Evolutionary conservation across 2,797 vertebrate species (phyloP), one percentile per base, ranked within the genome.

Genomic region (Gallirallus australis): DNA sequence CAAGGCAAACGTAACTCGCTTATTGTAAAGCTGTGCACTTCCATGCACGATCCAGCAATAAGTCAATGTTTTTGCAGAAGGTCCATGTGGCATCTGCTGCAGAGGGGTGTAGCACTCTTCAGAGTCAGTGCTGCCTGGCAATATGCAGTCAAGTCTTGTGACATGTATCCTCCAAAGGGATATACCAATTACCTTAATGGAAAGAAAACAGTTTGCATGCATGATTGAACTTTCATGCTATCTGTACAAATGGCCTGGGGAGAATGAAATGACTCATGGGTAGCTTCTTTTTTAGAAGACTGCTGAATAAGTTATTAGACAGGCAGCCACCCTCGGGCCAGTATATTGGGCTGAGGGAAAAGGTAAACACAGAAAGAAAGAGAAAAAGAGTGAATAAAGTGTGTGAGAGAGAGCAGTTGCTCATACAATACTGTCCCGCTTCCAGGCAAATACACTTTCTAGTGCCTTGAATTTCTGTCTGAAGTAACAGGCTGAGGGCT

Each of bases 141-240:
- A 77, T 82, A 48, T 25, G 18, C 50, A 54, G n/a, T 39, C 57
- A 39, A 39, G 60, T 6, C 65, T 28, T 28, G n/a, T 30, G 56
- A 65, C 61, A 71, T 78, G 69, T 75, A 88, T 47, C 59, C 63
- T 82, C 19, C 9, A 39, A 88, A 92, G 61, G n/a, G 33, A 53
- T 78, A 73, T 16, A 72, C 42, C 39, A 37, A 75, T 93, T 94
- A 86, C 52, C 54, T 95, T 77, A 92, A 81, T 59, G 71, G 89
- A 92, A 83, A 96, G 73, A 85, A 93, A 95, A 83, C 73, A 15
- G n/a, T 83, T 94, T 94, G 93, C 72, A 72, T 92, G 93, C 53
- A 42, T 56, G 91, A 90, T 37, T 75, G 79, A 89, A 83, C 47
- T 77, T 71, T 66, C 70, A 40, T 86, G 64, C 37, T 94, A 61